A percentile compares a stretch with the other conserved stretches of the same genome.
phyloP scores from a whole-genome alignment of 2,888 invertebrate genomes.

The Macrosoma leucophasiata region DNA sequence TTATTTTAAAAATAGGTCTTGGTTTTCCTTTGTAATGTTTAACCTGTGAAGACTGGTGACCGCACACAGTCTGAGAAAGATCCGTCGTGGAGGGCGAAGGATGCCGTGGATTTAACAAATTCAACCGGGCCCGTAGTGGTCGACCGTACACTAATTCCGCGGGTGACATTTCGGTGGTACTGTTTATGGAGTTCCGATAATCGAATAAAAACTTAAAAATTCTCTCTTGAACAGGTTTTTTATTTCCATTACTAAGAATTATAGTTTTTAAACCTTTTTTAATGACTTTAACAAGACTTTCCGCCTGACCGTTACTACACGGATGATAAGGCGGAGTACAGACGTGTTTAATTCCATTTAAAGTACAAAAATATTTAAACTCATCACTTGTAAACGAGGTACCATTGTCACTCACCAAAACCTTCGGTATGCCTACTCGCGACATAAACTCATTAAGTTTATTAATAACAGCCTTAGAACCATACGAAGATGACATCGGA shows the following conservation, averaged over 20 bases:
- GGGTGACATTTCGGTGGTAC: slow-evolving; percentile 13
- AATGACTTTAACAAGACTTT: slow-evolving; percentile 24
- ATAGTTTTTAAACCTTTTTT: slow-evolving; percentile 24
- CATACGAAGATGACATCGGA: slow-evolving; percentile 2
- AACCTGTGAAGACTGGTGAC: slow-evolving; percentile 13
- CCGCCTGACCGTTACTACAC: slow-evolving; percentile 16
- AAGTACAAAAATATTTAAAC: slow-evolving; percentile 13
- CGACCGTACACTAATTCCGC: slow-evolving; percentile 8
- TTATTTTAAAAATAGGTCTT: background rate
- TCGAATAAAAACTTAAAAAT: slow-evolving; percentile 19
- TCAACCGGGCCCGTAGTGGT: slow-evolving; percentile 12
- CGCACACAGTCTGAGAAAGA: slow-evolving; percentile 6
- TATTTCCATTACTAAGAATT: slow-evolving; percentile 3
- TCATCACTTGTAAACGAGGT: slow-evolving; percentile 14
- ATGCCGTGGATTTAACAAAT: slow-evolving; percentile 4
- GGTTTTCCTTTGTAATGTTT: slow-evolving; percentile 1
- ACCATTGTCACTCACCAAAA: slow-evolving; percentile 18
- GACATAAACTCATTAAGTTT: slow-evolving; percentile 17
- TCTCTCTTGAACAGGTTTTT: background rate
- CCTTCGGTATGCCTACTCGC: slow-evolving; percentile 9
- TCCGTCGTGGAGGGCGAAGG: slow-evolving; percentile 6
- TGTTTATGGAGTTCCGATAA: slow-evolving; percentile 18
- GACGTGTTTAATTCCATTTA: slow-evolving; percentile 17
- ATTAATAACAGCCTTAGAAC: slow-evolving; percentile 7
- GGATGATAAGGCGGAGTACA: slow-evolving; percentile 15